phyloP scores from a whole-genome alignment of 2,797 vertebrate species.

The Dendrocincla tyrannina region DNA sequence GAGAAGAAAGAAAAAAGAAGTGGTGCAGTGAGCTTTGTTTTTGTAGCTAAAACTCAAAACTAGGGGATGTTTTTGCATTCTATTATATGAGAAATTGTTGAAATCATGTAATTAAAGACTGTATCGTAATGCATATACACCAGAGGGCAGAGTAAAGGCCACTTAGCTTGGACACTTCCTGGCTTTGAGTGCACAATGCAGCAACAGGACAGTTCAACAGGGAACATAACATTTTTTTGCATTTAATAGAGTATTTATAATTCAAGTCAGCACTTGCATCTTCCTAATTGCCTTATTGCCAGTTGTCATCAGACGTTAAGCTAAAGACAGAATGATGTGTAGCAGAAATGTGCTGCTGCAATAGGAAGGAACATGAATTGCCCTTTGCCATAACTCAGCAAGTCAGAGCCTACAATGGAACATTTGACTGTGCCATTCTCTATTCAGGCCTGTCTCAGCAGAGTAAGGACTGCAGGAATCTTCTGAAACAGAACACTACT shows the following conservation, averaged over 20 bases:
- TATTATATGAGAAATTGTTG: not conserved
- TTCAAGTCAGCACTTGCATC: not conserved
- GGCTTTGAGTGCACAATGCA: not conserved
- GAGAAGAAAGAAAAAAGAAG: not conserved
- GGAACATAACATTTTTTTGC: not conserved
- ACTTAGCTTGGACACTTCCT: not conserved
- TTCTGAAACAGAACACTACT: not conserved
- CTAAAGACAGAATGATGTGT: constrained; percentile 32
- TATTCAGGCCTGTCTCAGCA: not conserved
- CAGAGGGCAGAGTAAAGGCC: not conserved
- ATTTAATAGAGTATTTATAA: constrained; percentile 46
- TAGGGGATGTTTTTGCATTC: not conserved
- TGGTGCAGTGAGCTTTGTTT: not conserved
- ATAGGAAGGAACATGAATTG: not conserved
- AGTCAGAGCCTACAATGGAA: not conserved
- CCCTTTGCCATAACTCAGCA: not conserved
- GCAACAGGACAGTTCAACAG: not conserved
- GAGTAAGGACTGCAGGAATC: not conserved
- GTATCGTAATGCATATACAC: not conserved
- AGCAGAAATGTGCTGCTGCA: not conserved
- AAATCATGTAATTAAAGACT: not conserved
- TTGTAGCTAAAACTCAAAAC: not conserved
- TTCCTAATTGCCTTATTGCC: constrained; percentile 43
- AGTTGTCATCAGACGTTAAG: constrained; percentile 50
- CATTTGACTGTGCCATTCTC: not conserved